Evolutionary conservation across 2,797 vertebrate species (phyloP).

Genomic region (Calcarius lapponicus): DNA sequence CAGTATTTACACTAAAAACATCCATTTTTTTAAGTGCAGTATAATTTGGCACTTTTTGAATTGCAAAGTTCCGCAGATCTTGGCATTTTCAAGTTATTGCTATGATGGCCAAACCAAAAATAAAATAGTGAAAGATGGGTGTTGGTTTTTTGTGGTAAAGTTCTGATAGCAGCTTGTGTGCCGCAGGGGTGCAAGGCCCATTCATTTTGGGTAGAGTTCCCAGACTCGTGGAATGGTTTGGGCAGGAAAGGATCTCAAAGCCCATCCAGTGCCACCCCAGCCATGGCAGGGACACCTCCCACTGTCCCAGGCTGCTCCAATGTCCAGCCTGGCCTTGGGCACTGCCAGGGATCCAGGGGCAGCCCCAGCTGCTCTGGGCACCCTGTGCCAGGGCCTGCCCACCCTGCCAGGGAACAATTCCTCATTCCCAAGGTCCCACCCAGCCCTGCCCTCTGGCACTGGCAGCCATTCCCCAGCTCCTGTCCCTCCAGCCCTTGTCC

Average conservation of each 20-base stretch:
- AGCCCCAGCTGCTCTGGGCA: neutral
- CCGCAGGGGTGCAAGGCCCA: neutral
- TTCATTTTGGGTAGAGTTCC: neutral
- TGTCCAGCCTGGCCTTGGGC: neutral
- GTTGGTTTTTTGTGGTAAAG: neutral
- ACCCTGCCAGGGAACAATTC: neutral
- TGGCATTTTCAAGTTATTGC: neutral
- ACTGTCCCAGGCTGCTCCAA: neutral
- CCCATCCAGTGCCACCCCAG: rapidly evolving
- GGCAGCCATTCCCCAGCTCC: rapidly evolving
- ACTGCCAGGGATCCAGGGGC: neutral
- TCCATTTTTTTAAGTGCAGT: neutral
- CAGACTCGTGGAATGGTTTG: rapidly evolving
- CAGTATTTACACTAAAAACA: too few species aligned
- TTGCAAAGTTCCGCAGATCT: neutral
- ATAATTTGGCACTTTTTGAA: neutral
- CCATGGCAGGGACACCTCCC: neutral
- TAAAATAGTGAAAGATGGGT: rapidly evolving
- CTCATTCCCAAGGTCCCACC: rapidly evolving
- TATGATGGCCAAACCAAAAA: neutral
- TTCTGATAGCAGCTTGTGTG: neutral
- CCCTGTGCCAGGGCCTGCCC: neutral
- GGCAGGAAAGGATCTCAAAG: rapidly evolving
- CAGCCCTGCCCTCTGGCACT: neutral
- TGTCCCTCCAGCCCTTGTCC: rapidly evolving